These are phyloP conservation scores for Brachyptera risi DNA, from an alignment of 2,888 invertebrate species.

Conservation along the genomic window DNA sequence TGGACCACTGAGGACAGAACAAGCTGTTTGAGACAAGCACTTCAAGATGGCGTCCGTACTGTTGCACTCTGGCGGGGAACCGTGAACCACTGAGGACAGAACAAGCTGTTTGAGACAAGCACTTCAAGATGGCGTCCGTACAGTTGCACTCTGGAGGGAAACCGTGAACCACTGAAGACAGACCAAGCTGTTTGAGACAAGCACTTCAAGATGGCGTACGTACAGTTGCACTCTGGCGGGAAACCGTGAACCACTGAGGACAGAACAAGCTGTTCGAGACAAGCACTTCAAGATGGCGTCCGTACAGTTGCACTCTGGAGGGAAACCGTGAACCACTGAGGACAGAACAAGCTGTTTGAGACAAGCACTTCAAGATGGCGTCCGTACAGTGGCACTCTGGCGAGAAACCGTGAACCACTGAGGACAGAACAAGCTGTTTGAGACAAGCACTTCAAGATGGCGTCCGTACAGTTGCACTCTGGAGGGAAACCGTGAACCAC, in stretches of 20 bases:
- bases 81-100: constrained; percentile 37
- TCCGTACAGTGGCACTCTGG: constrained; percentile 36
- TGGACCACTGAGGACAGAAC: constrained; percentile 37
- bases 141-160: constrained; percentile 36
- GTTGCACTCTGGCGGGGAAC: constrained; percentile 33
- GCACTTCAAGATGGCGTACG: constrained; percentile 36
- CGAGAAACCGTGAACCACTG: constrained; percentile 37
- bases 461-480: constrained; percentile 36
- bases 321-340: constrained; percentile 37
- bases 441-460: constrained; percentile 36
- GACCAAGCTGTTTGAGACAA: too few species aligned
- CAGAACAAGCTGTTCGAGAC: too few species aligned
- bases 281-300: constrained; percentile 37
- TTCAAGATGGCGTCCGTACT: constrained; percentile 38
- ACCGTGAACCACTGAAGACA: constrained; percentile 36
- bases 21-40: too few species aligned
- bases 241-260: constrained; percentile 36
- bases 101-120: too few species aligned
- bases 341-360: too few species aligned
- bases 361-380: constrained; percentile 35
- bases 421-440: too few species aligned
- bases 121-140: constrained; percentile 36
- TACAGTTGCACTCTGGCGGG: constrained; percentile 36
- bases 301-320: constrained; percentile 35
- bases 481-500: constrained; percentile 36